Evolutionary conservation across 92 coral and sea anemone genomes (phyloP), one percentile per base, ranked within the genome.

Genomic region (Plumapathes pennacea): DNA sequence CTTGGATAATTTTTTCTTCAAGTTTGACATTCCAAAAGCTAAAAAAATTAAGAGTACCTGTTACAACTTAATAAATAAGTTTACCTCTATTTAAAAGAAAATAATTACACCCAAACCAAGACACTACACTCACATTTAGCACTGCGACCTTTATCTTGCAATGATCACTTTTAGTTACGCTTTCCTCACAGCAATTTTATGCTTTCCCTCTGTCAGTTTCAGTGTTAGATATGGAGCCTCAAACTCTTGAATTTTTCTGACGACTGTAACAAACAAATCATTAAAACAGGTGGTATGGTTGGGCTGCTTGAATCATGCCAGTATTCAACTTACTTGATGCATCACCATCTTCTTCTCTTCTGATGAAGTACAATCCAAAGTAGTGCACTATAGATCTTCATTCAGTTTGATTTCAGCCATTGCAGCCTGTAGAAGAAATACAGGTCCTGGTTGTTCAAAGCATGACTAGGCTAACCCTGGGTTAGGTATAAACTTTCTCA

Each of bases 101-200:
- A n/a, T n/a, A n/a, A n/a, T n/a, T n/a, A n/a, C n/a, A n/a, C n/a
- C n/a, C n/a, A n/a, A n/a, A n/a, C n/a, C n/a, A n/a, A n/a, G n/a
- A n/a, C n/a, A n/a, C n/a, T n/a, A n/a, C n/a, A n/a, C n/a, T n/a
- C n/a, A n/a, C n/a, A n/a, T n/a, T n/a, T n/a, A n/a, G n/a, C n/a
- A n/a, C n/a, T n/a, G n/a, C n/a, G n/a, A n/a, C n/a, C n/a, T n/a
- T n/a, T n/a, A n/a, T n/a, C n/a, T n/a, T n/a, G n/a, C n/a, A n/a
- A n/a, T n/a, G n/a, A n/a, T n/a, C n/a, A n/a, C n/a, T n/a, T n/a
- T 25, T 28, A 50, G 90, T 38, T 53, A 88, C 97, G 67, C 61
- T 88, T 90, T 90, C 46, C 97, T 85, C 29, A 90, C 75, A 42
- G 95, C 97, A 50, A 90, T 77, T 51, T 91, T 72, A 50, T 71